Evolutionary conservation across 1,140 invertebrate species (phyloP), one percentile per base, ranked within the genome.

Genomic region (Lepidurus packardi): DNA sequence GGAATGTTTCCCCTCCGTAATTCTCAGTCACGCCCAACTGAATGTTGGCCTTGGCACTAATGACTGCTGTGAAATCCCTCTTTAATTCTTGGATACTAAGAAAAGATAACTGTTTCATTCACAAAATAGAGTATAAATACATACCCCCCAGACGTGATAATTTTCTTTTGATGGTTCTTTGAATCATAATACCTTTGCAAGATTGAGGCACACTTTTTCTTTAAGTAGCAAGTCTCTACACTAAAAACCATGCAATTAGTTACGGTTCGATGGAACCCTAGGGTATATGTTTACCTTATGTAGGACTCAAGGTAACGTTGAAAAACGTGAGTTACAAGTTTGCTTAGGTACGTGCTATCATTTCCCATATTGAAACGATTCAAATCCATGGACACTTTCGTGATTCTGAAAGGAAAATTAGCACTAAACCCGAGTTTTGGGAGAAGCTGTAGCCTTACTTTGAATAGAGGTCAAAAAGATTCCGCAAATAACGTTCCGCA

Each of bases 1-100:
- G 87, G 84, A 99, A 98, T 0, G 96, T 98, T 86, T 99, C 97
- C 0, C 96, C 96, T 2, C 95, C 95, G 85, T 96, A 98, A 85
- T 97, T 94, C 85, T 98, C 96, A 78, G 94, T 93, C 83, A 93
- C 92, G 5, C 93, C 93, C 80, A 97, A 94, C 83, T 97, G 97
- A 65, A 97, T 94, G 82, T 96, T 96, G 0, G 95, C 93, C 79
- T 94, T 89, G 1, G 92, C 93, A 1, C 93, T 94, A 81, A 99
- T 92, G 5, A 95, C 92, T 9, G 95, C 95, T 87, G 98, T 96
- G 76, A 99, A 86, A 84, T 98, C 96, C 79, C 96, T 87, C 25
- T 94, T 89, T 11, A 99, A 87, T 81, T 98, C 96, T 86, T 97
- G 93, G 82, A 98, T 94, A 25, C 94, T 94, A 79, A 79, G 84